Percentiles rank a stretch among this genome's conserved stretches.
phyloP scores from a whole-genome alignment of 64 coral and sea anemone genomes.

The Montipora cactus region DNA sequence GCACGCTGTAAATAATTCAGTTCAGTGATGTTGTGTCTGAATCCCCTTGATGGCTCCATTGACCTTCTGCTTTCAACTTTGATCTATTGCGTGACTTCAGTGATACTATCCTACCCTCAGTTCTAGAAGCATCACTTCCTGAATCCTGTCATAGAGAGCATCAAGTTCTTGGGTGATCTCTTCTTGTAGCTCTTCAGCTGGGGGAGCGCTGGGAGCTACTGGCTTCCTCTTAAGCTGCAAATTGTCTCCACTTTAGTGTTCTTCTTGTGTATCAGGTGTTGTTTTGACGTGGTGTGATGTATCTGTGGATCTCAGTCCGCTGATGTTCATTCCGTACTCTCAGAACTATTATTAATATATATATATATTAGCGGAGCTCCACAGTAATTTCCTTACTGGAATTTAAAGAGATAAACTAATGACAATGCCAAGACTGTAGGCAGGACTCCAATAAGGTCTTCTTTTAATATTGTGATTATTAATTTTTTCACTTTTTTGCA shows the following conservation, averaged over 20 bases:
- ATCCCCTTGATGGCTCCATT: background rate
- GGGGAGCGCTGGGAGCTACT: background rate
- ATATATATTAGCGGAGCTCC: too few relatives aligned
- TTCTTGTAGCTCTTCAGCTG: background rate
- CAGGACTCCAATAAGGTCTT: too few relatives aligned
- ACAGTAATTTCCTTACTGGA: too few relatives aligned
- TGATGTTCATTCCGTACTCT: background rate
- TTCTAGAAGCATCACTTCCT: background rate
- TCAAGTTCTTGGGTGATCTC: conserved; percentile 36
- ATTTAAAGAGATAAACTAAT: too few relatives aligned
- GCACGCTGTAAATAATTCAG: background rate
- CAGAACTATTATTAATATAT: background rate
- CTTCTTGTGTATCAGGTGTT: background rate
- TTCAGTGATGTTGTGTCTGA: background rate
- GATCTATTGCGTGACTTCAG: background rate
- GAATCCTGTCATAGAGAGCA: conserved; percentile 18
- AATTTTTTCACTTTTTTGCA: too few relatives aligned
- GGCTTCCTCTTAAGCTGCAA: background rate
- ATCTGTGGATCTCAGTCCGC: background rate
- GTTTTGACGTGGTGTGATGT: background rate
- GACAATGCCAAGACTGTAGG: too few relatives aligned
- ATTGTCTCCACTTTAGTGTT: background rate
- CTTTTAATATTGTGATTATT: too few relatives aligned
- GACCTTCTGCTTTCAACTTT: background rate
- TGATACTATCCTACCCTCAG: background rate